phyloP scores from a whole-genome alignment of 1,140 invertebrate species.

The Fopius arisanus region DNA sequence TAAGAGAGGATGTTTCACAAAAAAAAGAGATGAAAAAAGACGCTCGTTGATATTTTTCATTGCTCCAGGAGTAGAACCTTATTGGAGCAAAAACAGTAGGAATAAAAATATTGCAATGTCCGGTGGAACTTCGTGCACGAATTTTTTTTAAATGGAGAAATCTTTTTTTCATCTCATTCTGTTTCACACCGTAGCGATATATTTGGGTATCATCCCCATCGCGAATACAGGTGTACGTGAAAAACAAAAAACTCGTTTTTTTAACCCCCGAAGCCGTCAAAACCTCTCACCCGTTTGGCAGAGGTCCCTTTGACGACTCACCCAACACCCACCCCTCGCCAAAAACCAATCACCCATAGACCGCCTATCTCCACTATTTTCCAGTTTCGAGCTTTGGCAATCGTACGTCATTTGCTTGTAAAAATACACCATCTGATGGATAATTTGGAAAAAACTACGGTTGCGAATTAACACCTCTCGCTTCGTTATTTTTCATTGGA shows the following conservation, averaged over 20 bases:
- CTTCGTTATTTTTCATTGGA: neutral
- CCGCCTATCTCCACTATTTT: neutral
- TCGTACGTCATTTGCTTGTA: slow-evolving; percentile 49
- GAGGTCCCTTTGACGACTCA: slow-evolving; percentile 8
- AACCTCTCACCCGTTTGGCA: neutral
- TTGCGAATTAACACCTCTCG: slow-evolving; percentile 42
- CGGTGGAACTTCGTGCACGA: slow-evolving; percentile 4
- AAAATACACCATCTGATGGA: slow-evolving; percentile 48
- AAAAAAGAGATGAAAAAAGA: slow-evolving; percentile 19
- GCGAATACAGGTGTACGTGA: neutral
- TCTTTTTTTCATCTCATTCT: neutral
- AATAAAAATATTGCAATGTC: no score
- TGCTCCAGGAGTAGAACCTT: slow-evolving; percentile 34
- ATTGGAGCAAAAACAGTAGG: no score
- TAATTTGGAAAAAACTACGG: slow-evolving; percentile 44
- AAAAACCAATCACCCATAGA: slow-evolving; percentile 21
- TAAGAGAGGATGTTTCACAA: slow-evolving; percentile 32
- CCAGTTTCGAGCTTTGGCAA: neutral
- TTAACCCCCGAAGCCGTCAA: neutral
- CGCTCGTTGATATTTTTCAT: slow-evolving; percentile 49
- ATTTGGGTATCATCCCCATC: neutral
- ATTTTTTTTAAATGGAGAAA: neutral
- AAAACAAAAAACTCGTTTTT: neutral
- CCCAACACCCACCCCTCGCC: neutral
- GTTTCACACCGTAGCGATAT: neutral